Base-by-base conservation (phyloP, 2,888 invertebrate genomes). In the Villa cingulata region DNA sequence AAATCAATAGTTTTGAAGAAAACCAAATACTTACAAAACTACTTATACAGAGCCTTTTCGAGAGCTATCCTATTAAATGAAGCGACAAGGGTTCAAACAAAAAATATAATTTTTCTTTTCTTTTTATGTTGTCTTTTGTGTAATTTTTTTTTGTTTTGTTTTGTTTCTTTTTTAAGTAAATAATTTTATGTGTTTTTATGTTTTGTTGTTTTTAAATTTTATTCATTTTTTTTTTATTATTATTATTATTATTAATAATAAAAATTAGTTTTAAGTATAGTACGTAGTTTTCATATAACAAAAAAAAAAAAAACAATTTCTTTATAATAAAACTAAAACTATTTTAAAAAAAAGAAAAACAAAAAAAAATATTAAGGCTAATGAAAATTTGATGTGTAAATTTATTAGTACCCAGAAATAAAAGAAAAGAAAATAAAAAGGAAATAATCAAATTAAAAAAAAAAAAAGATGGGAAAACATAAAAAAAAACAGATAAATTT, bases 81-180 rank as follows among this genome's bases (percentile, higher is more conserved):
- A 67, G 67, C 66, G 66, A 64, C 65, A 67, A 62, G 65, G 64
- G 64, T 64, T 80, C 75, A 81, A 78, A 79, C 72, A 73, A 79
- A 79, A 81, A 80, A 76, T 79, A 76, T 80, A 79, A 76, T 78
- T 78, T 75, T 80, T 78, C 78, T 71, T 70, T 71, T 78, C 74
- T 73, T 70, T 51, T 41, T 17, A 12, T 17, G 17, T 12, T 6
- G n/a, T 18, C 5, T 14, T 16, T 37, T 37, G 15, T 37, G 7
- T 72, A 71, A 23, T 29, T 32, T 32, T 32, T 32, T 12, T 32
- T 23, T 23, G 4, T 23, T 23, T 23, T 23, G 4, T 23, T 23
- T 23, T 23, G 23, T 23, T 6, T 23, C 23, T 23, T 23, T n/a
- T n/a, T 6, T 23, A 7, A 23, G 41, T 17, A 40, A 12, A 43